Base-by-base conservation (phyloP, 2,888 invertebrate genomes). In the Rhamphomyia laevipes region DNA sequence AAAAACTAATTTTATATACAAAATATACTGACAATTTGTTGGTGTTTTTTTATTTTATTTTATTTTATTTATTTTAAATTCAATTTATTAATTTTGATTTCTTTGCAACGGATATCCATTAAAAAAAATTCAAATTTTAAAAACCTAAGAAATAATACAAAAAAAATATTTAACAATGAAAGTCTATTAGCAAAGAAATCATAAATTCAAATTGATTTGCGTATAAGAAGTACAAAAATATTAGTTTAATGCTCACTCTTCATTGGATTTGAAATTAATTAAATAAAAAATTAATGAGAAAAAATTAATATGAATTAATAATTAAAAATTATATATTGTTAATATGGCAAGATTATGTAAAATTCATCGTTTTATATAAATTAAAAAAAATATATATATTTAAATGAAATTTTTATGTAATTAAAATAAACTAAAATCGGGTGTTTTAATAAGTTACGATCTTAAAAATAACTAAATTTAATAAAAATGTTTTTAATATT, bases 281-380 rank as follows among this genome's bases (percentile, higher is more conserved):
- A 16, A 37, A 13, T 21, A 40, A 40, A 18, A 42, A 40, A 45
- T 44, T 42, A 46, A 46, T 27, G 23, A 43, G 41, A 40, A 45
- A 43, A 46, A 48, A 38, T 46, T 43, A 43, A 47, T 49, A 33
- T 53, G 9, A 38, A 16, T 7, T 38, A 47, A 38, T 30, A 21
- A 47, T 47, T 47, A 41, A n/a, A 47, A 43, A 47, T 11, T 31
- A 31, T 50, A 47, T 33, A 58, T 62, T 63, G 67, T 67, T 67
- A 67, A 67, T 67, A 67, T 67, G 67, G 67, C 67, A 67, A 67
- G 67, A 67, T 66, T 67, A 67, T 65, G 66, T 67, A 53, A 51
- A 53, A 54, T 51, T 53, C 51, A 43, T 41, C 37, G 47, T 52
- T 27, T n/a, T n/a, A 49, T 52, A 50, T 47, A 49, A 51, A 49